Percentiles rank a stretch among this genome's conserved stretches.
These are phyloP conservation scores for Athripsodes cinereus DNA, from an alignment of 2,888 invertebrate species.

Conservation along the genomic window DNA sequence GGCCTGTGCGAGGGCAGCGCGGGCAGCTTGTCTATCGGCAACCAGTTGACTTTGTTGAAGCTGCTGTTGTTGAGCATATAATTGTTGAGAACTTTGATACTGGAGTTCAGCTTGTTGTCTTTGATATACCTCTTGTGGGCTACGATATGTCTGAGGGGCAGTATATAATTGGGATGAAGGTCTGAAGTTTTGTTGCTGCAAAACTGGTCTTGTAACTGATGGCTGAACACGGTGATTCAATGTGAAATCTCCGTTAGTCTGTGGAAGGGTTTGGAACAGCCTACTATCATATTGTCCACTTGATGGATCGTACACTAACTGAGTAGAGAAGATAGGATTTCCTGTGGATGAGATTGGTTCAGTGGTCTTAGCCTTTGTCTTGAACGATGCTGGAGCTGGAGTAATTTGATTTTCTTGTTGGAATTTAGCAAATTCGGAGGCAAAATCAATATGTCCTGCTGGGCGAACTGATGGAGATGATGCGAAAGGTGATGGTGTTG, in stretches of 20 bases:
- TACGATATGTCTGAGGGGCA: conserved; percentile 34
- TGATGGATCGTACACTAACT: conserved; percentile 68
- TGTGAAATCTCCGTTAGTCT: conserved; percentile 64
- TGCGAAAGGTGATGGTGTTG: conserved; percentile 35
- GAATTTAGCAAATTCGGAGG: conserved; percentile 70
- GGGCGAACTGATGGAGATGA: conserved; percentile 33
- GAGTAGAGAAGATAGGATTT: conserved; percentile 70
- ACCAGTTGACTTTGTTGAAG: conserved; percentile 62
- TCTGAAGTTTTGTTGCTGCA: conserved; percentile 33
- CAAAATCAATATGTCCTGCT: conserved; percentile 55
- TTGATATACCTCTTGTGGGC: conserved; percentile 50
- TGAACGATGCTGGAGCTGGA: conserved; percentile 45
- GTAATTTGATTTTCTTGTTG: conserved; percentile 58
- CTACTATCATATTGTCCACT: conserved; percentile 76
- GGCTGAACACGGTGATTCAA: conserved; percentile 70
- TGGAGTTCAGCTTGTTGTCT: conserved; percentile 56
- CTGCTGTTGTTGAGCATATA: conserved; percentile 62
- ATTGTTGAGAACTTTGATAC: conserved; percentile 58
- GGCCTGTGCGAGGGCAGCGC: conserved; percentile 39
- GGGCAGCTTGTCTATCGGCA: conserved; percentile 50
- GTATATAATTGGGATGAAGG: conserved; percentile 48
- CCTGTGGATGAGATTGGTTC: conserved; percentile 41
- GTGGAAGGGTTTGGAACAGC: conserved; percentile 68
- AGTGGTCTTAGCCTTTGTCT: conserved; percentile 39
- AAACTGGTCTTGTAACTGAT: conserved; percentile 55